These are phyloP conservation scores for Rhinolophus sinicus DNA, from an alignment of 2,113 vertebrate genomes.

Conservation along the genomic window DNA sequence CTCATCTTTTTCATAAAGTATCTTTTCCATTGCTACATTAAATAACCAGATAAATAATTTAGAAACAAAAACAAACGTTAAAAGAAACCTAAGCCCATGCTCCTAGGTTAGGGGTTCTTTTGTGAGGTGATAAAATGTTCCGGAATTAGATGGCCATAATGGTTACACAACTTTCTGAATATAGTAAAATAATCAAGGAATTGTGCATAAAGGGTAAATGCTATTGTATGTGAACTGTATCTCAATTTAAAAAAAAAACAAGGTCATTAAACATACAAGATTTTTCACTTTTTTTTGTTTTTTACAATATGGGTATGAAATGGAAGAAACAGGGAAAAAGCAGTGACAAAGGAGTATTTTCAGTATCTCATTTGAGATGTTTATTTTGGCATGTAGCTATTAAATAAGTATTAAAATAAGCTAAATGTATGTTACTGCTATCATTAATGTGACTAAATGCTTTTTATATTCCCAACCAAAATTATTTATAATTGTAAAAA, in stretches of 20 bases:
- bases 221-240: background rate
- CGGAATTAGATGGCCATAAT: background rate
- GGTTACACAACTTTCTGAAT: background rate
- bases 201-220: background rate
- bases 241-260: background rate
- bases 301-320: slow-evolving; percentile 16
- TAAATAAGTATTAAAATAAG: slow-evolving; percentile 36
- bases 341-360: slow-evolving; percentile 17
- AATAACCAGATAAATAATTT: slow-evolving; percentile 27
- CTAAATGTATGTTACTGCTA: slow-evolving; percentile 29
- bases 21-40: background rate
- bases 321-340: background rate
- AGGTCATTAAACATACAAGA: background rate
- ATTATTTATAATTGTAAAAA: slow-evolving; percentile 30
- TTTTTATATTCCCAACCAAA: slow-evolving; percentile 31
- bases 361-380: background rate
- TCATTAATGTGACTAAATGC: background rate
- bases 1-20: background rate
- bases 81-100: background rate
- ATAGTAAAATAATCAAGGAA: background rate
- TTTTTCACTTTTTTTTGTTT: background rate
- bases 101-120: background rate
- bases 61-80: slow-evolving; percentile 39
- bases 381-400: background rate
- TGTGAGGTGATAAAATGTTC: background rate